Base-by-base conservation (phyloP, 2,888 invertebrate species). In the Micoletzkya japonica region DNA sequence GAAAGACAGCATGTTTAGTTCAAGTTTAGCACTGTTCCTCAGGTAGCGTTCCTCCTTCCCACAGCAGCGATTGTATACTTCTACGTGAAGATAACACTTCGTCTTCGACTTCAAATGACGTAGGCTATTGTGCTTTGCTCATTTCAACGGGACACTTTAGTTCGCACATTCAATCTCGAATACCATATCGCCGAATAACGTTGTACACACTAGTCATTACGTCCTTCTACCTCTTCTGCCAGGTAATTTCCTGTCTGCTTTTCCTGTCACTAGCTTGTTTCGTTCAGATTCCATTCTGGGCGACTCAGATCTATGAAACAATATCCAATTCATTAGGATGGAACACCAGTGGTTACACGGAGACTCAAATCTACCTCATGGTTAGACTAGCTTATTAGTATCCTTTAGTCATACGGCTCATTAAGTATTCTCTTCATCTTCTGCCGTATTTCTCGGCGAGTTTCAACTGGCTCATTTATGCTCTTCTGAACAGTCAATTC, bases 391-490 rank as follows among this genome's bases (percentile, higher is more conserved):
- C 20, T 44, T 20, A 14, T 44, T 44, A 10, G 10, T 44, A 14
- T 20, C 20, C 20, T 20, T 44, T 44, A 44, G 20, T 44, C 44
- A 44, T 44, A 14, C 20, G 10, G 44, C 14, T 4, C 30, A 7
- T 49, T 49, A 72, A 73, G 72, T 77, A 79, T 60, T 73, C 73
- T 37, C 70, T 74, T 17, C 80, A 80, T 63, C 63, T 77, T 6
- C 70, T 77, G 28, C 80, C 80, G 32, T 79, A 74, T 69, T 70
- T 80, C 24, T 73, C 78, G 2, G 75, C 77, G 3, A 71, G 76
- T 7, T 76, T 78, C 60, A 80, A 80, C 63, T 80, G 80, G 80
- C 75, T 79, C 32, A 77, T 80, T 70, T 80, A 80, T 61, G 80
- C 80, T 7, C 73, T 76, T 36, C 72, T 80, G 34, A 80, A 80